Evolutionary conservation across 2,888 invertebrate genomes (phyloP).

Genomic region (Oithona nana): DNA sequence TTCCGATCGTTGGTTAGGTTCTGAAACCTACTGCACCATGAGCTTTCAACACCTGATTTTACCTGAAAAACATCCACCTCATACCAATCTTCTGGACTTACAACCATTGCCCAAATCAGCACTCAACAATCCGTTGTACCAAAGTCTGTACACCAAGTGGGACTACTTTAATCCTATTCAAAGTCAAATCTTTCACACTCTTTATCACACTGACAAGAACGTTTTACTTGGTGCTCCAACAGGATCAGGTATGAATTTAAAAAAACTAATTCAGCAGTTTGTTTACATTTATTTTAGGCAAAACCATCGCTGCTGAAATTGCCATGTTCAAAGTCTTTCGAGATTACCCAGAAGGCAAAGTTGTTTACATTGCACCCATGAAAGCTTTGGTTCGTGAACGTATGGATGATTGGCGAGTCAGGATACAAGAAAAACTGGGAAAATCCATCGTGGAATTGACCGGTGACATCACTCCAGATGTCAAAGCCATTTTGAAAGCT

Average conservation of each 20-base stretch:
- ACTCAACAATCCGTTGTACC: conserved; percentile 51
- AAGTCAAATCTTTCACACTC: conserved; percentile 87
- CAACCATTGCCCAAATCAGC: conserved; percentile 72
- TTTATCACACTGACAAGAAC: conserved; percentile 86
- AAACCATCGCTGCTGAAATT: conserved; percentile 93
- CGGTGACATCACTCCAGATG: conserved; percentile 74
- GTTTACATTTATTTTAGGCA: no score
- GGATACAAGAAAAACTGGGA: conserved; percentile 48
- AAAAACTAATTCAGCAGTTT: no score
- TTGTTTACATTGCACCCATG: conserved; percentile 93
- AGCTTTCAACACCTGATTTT: conserved; percentile 67
- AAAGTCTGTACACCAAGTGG: conserved; percentile 69
- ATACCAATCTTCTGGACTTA: conserved; percentile 75
- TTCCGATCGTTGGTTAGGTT: conserved; percentile 64
- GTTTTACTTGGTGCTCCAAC: conserved; percentile 87
- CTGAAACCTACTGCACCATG: conserved; percentile 33
- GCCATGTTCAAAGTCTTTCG: conserved; percentile 78
- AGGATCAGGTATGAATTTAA: no score
- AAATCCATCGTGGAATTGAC: conserved; percentile 86
- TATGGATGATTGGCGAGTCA: conserved; percentile 78
- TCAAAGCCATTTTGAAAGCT: conserved; percentile 56
- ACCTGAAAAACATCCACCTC: conserved; percentile 75
- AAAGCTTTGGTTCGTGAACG: conserved; percentile 94
- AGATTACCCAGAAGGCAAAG: conserved; percentile 54
- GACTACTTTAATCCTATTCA: conserved; percentile 96